Conservation (phyloP, 2,797 vertebrate genomes). For the Kryptopterus vitreolus region DNA sequence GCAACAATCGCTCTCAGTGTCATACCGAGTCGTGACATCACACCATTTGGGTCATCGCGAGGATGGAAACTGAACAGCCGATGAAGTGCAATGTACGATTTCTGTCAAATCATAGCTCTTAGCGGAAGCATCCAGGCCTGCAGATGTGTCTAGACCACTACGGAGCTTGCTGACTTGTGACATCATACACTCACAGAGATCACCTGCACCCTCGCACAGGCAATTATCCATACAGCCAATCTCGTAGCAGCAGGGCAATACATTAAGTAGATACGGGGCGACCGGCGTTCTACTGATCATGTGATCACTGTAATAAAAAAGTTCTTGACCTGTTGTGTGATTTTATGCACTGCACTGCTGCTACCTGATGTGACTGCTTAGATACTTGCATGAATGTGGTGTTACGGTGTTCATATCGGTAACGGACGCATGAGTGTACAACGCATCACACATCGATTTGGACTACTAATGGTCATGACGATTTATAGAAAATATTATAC, state of each 20-base stretch:
- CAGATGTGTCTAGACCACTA: neutral
- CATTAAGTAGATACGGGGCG: neutral
- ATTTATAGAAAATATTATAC: neutral
- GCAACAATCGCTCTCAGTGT: conserved; percentile 31
- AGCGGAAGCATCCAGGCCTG: conserved; percentile 14
- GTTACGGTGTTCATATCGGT: neutral
- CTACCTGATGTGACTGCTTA: neutral
- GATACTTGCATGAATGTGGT: neutral
- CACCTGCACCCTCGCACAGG: neutral
- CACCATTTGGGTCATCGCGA: neutral
- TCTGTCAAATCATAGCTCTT: conserved; percentile 8
- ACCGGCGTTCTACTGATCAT: conserved; percentile 6
- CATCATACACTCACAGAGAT: neutral
- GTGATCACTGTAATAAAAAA: too few relatives aligned
- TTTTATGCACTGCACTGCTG: neutral
- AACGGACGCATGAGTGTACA: neutral
- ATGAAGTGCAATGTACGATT: neutral
- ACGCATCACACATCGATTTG: neutral
- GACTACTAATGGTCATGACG: neutral
- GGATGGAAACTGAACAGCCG: neutral
- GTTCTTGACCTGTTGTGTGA: neutral
- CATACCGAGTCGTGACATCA: conserved; percentile 17
- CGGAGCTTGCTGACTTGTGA: neutral
- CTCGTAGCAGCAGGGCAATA: neutral
- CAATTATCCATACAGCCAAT: neutral